Evolutionary conservation across 2,888 invertebrate genomes (phyloP).

Genomic region (Callyntrura sp.): DNA sequence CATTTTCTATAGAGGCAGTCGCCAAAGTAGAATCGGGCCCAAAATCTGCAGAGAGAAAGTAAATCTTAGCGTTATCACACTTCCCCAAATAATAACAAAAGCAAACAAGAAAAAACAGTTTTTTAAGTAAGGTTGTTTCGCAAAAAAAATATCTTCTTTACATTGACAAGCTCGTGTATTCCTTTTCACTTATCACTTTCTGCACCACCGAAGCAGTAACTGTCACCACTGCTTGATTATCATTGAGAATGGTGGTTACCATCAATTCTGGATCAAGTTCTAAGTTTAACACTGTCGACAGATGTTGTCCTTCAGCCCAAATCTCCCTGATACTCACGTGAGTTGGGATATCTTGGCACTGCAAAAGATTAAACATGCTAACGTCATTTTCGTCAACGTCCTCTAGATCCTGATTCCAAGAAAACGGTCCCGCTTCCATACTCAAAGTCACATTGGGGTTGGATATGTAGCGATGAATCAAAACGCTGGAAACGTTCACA

Average conservation of each 20-base stretch:
- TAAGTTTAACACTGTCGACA: conserved; percentile 48
- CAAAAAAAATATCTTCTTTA: too few species aligned
- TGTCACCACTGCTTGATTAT: too few species aligned
- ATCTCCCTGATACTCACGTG: conserved; percentile 43
- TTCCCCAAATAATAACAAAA: neutral
- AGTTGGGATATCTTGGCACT: conserved; percentile 15
- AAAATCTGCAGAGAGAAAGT: conserved; percentile 74
- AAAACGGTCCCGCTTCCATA: neutral
- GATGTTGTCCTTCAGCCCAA: conserved; percentile 52
- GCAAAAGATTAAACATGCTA: neutral
- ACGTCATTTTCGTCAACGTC: neutral
- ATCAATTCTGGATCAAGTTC: too few species aligned
- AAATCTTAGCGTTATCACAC: neutral
- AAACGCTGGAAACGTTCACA: conserved; percentile 1
- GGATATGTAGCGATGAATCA: conserved; percentile 11
- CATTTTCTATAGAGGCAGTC: conserved; percentile 79
- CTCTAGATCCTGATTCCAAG: neutral
- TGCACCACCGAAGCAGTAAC: conserved; percentile 30
- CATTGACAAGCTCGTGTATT: conserved; percentile 58
- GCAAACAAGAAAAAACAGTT: too few species aligned
- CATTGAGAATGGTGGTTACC: too few species aligned
- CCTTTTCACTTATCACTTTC: conserved; percentile 48
- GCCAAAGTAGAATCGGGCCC: conserved; percentile 75
- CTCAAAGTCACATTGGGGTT: neutral
- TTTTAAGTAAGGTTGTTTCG: too few species aligned